phyloP scores from a whole-genome alignment of 2,888 invertebrate genomes.

The Hypselothyrea guttata region DNA sequence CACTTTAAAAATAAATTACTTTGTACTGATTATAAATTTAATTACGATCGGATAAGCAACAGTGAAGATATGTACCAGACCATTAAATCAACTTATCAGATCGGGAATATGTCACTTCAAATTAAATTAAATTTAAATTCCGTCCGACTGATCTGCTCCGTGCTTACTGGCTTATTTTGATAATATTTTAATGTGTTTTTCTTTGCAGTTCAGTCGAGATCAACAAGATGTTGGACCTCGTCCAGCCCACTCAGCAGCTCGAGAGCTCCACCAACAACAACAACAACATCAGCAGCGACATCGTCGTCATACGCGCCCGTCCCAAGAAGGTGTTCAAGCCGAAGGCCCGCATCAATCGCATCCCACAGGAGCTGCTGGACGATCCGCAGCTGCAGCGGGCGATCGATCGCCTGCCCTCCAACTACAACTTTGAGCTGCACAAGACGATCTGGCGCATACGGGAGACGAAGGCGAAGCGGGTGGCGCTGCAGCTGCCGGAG shows the following conservation, averaged over 20 bases:
- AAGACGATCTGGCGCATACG: conserved; percentile 98
- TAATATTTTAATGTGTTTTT: conserved; percentile 7
- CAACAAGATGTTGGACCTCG: conserved; percentile 72
- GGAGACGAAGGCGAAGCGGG: conserved; percentile 91
- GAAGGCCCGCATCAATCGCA: conserved; percentile 88
- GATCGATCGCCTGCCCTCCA: conserved; percentile 90
- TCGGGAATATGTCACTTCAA: no score
- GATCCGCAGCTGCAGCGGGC: conserved; percentile 89
- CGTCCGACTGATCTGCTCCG: no score
- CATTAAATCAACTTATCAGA: no score
- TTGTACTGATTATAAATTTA: no score
- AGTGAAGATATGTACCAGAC: no score
- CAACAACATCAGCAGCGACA: conserved; percentile 50
- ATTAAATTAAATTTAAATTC: no score
- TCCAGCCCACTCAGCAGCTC: conserved; percentile 55
- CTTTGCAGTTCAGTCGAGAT: conserved; percentile 15
- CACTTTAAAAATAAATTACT: no score
- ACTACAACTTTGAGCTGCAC: conserved; percentile 99
- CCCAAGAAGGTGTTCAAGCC: conserved; percentile 92
- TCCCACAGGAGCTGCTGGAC: conserved; percentile 90
- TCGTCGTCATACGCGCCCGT: conserved; percentile 89
- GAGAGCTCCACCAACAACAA: conserved; percentile 23
- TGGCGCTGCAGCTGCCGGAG: conserved; percentile 98
- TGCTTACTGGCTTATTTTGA: no score
- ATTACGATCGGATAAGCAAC: no score